phyloP scores from a whole-genome alignment of 2,113 vertebrate genomes.

The Rhinopithecus roxellana region DNA sequence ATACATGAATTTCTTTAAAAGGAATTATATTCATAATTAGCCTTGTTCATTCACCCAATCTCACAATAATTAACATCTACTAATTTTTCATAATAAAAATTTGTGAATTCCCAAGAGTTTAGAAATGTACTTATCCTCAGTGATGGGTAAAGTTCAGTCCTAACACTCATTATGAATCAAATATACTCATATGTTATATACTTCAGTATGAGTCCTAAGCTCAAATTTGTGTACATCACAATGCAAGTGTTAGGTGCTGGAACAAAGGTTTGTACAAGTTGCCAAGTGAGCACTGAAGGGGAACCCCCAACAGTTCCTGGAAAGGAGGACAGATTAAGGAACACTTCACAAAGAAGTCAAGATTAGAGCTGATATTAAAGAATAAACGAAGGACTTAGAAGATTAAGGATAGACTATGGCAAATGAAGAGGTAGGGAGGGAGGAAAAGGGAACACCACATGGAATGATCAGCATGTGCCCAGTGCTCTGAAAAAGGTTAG shows the following conservation, averaged over 20 bases:
- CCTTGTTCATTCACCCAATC: neutral
- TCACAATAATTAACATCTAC: neutral
- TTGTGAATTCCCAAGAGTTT: neutral
- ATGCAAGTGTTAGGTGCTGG: neutral
- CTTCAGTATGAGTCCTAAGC: neutral
- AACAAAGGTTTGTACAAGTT: neutral
- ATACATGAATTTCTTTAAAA: neutral
- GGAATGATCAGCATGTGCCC: fast-evolving
- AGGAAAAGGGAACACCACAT: neutral
- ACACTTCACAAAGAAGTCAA: neutral
- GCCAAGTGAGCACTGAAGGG: neutral
- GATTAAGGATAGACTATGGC: neutral
- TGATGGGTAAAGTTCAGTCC: neutral
- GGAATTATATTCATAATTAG: neutral
- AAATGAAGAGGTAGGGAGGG: neutral
- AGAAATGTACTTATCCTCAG: neutral
- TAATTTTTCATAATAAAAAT: neutral
- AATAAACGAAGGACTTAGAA: neutral
- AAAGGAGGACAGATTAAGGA: neutral
- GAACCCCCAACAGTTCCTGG: neutral
- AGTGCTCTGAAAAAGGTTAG: neutral
- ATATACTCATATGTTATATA: too few relatives aligned
- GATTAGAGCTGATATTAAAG: neutral
- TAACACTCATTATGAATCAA: neutral
- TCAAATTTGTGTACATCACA: neutral